Base-by-base conservation (phyloP, 2,888 invertebrate species). In the Sphinx pinastri region DNA sequence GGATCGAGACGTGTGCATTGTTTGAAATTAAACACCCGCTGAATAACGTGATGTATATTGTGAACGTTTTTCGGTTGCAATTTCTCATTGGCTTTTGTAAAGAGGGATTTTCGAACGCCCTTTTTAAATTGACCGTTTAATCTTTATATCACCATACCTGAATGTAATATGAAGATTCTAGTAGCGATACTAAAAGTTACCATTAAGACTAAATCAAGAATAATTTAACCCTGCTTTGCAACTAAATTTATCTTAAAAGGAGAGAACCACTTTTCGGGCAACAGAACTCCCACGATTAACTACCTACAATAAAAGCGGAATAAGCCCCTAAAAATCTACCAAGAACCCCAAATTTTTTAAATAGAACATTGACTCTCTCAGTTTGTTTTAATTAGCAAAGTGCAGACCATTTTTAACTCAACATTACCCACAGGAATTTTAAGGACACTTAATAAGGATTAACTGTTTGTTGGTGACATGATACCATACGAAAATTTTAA, bases 1-100 rank as follows among this genome's bases (percentile, higher is more conserved):
- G 75, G 77, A 77, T 74, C 71, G 73, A 72, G 72, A 78, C 79
- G 76, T 78, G 75, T 72, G 70, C 72, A 70, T 71, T 63, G 71
- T 72, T 69, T 71, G 70, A 67, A 72, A 71, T 68, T 72, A 70
- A 71, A 73, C 67, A 68, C 63, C 49, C 12, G 47, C 59, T 19
- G 69, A 71, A 67, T 47, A 68, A 68, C 58, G 66, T 69, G 38
- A 68, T 38, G 49, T 31, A 60, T 67, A 49, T 52, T n/a, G 54
- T 14, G 19, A 54, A 63, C 54, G 16, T 14, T 60, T 60, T 45
- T 45, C 54, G 69, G 63, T 55, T 25, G 47, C 55, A 54, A 66
- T 69, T n/a, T 69, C 47, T 55, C 54, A 13, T 68, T 68, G 16
- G 4, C 25, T n/a, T 55, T 55, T 45, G 38, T 38, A 67, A 25